A percentile compares a stretch with the other conserved stretches of the same genome.
These are phyloP conservation scores for Takifugu rubripes DNA, from an alignment of 2,797 vertebrate genomes.

Conservation along the genomic window DNA sequence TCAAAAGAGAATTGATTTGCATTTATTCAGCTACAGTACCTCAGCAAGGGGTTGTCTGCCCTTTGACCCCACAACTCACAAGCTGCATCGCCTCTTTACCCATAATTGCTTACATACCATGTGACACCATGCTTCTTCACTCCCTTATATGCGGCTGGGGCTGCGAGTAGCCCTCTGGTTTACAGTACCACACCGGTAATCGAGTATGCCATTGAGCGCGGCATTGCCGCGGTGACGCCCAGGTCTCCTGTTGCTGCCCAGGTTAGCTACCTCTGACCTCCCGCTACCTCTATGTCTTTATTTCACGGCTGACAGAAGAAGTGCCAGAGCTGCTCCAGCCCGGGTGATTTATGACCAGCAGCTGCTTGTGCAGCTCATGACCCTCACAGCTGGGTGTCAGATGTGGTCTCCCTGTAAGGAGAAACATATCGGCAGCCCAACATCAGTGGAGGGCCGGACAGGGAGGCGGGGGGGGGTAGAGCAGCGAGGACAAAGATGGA, in stretches of 20 bases:
- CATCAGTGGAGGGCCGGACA: constrained; percentile 53
- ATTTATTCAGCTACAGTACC: constrained; percentile 60
- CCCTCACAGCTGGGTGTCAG: constrained; percentile 84
- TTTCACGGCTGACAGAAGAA: constrained; percentile 90
- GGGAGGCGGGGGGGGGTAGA: constrained; percentile 29
- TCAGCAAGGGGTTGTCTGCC: constrained; percentile 56
- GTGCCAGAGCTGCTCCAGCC: constrained; percentile 84
- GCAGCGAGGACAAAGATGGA: constrained; percentile 49
- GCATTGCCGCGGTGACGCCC: constrained; percentile 31
- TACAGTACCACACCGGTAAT: constrained; percentile 29
- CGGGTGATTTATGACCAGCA: constrained; percentile 92
- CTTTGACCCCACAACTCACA: constrained; percentile 57
- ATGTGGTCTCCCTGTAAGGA: constrained; percentile 82
- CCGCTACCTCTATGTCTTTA: constrained; percentile 87
- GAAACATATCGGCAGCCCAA: constrained; percentile 71
- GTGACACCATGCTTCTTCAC: constrained; percentile 46
- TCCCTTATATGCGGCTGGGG: constrained; percentile 44
- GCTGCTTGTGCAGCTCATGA: constrained; percentile 82
- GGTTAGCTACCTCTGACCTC: constrained; percentile 74
- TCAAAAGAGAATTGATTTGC: constrained; percentile 55
- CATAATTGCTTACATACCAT: constrained; percentile 72
- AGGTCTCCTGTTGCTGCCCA: constrained; percentile 57
- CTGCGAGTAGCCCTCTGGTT: constrained; percentile 18
- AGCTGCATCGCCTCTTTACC: constrained; percentile 55
- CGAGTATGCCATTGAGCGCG: constrained; percentile 8